Percentiles rank a stretch among this genome's conserved stretches.
Evolutionary conservation across 2,113 vertebrate species (phyloP).

Genomic region (Columbina picui): DNA sequence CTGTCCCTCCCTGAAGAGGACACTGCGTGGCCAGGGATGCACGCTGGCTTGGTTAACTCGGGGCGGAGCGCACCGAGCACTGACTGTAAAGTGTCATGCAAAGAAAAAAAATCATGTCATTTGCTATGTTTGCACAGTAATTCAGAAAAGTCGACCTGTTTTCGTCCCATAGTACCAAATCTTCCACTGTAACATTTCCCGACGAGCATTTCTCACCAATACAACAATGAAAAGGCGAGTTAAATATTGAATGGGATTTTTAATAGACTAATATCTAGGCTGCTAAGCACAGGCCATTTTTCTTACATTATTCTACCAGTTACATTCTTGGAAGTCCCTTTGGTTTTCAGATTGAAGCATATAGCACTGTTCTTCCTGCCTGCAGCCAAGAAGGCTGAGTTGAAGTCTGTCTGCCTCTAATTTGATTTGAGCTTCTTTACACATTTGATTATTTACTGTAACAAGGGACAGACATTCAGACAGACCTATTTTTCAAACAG

Average conservation of each 20-base stretch:
- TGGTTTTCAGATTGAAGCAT: not conserved
- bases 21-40: fast-evolving
- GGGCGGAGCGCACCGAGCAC: not conserved
- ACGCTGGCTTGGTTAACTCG: fast-evolving
- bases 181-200: not conserved
- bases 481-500: not conserved
- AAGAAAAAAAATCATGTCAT: not conserved
- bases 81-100: not conserved
- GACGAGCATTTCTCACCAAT: not conserved
- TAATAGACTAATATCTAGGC: not conserved
- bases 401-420: not conserved
- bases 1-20: not conserved
- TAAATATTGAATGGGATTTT: not conserved
- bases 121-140: not conserved
- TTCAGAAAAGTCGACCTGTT: not conserved
- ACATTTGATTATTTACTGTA: constrained; percentile 6
- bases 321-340: not conserved
- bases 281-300: not conserved
- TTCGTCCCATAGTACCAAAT: not conserved
- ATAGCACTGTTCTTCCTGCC: not conserved
- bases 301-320: not conserved
- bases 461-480: not conserved
- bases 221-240: not conserved
- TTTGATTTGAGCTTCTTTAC: constrained; percentile 3
- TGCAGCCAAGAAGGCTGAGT: not conserved